Percentiles rank a stretch among this genome's conserved stretches.
phyloP scores from a whole-genome alignment of 2,113 vertebrate genomes.

The Ictalurus punctatus region DNA sequence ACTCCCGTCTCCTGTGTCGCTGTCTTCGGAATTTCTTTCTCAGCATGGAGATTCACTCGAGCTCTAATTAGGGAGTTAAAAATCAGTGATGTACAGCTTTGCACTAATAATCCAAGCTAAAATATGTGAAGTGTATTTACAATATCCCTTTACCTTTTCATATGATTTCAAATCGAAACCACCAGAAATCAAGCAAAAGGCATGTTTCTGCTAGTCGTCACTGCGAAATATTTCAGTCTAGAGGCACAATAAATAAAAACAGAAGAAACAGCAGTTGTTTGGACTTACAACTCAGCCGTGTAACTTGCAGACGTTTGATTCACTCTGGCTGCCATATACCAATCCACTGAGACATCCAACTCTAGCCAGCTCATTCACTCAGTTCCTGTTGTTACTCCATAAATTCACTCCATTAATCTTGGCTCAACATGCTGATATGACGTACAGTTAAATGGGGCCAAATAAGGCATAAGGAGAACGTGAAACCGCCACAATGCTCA shows the following conservation, averaged over 20 bases:
- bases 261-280: neutral
- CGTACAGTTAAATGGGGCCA: neutral
- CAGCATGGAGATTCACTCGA: neutral
- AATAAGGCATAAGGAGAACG: conserved; percentile 6
- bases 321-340: neutral
- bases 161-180: neutral
- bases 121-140: neutral
- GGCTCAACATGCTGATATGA: conserved; percentile 6
- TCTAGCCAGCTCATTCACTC: neutral
- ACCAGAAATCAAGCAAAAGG: neutral
- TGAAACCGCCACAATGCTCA: neutral
- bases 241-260: neutral
- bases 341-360: neutral
- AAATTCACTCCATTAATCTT: conserved; percentile 22
- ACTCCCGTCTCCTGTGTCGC: neutral
- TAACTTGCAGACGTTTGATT: conserved; percentile 1
- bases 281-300: neutral
- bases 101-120: neutral
- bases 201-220: neutral
- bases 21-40: conserved; percentile 10
- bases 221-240: neutral
- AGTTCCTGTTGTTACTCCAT: neutral
- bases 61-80: neutral
- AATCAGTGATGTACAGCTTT: neutral
- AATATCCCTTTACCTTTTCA: neutral